A percentile compares a stretch with the other conserved stretches of the same genome.
These are phyloP conservation scores for Pasiphila rectangulata DNA, from an alignment of 2,888 invertebrate species.

Conservation along the genomic window DNA sequence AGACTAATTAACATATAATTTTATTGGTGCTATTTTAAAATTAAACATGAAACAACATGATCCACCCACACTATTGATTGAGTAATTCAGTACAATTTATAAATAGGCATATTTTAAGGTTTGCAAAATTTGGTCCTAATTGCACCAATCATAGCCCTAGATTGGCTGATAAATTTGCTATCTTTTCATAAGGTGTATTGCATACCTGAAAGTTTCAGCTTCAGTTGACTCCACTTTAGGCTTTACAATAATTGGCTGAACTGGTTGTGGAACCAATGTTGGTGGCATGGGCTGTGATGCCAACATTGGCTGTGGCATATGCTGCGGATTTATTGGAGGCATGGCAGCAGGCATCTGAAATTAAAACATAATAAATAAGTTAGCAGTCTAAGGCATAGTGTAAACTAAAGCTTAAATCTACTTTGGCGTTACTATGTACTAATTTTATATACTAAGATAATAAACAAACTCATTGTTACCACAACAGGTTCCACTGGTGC, in stretches of 20 bases:
- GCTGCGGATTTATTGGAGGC: constrained; percentile 25
- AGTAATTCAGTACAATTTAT: too few species aligned
- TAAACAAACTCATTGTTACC: not conserved
- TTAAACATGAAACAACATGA: too few species aligned
- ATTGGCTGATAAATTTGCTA: too few species aligned
- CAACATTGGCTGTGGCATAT: constrained; percentile 23
- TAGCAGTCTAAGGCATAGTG: not conserved
- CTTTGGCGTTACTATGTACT: not conserved
- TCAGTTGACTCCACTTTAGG: constrained; percentile 41
- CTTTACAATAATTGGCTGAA: constrained; percentile 48
- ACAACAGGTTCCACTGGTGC: constrained; percentile 7
- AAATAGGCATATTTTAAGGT: too few species aligned
- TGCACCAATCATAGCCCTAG: too few species aligned
- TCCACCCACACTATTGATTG: too few species aligned
- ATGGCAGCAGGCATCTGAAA: constrained; percentile 22
- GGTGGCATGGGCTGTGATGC: too few species aligned
- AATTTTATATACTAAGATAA: not conserved
- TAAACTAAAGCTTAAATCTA: too few species aligned
- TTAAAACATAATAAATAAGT: not conserved
- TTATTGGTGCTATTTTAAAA: too few species aligned
- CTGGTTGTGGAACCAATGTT: constrained; percentile 25
- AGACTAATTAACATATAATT: too few species aligned
- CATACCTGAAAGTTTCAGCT: constrained; percentile 62
- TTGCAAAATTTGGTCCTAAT: too few species aligned
- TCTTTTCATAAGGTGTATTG: not conserved